Conservation (phyloP, 2,888 invertebrate genomes). For the Megamerina dolium region DNA sequence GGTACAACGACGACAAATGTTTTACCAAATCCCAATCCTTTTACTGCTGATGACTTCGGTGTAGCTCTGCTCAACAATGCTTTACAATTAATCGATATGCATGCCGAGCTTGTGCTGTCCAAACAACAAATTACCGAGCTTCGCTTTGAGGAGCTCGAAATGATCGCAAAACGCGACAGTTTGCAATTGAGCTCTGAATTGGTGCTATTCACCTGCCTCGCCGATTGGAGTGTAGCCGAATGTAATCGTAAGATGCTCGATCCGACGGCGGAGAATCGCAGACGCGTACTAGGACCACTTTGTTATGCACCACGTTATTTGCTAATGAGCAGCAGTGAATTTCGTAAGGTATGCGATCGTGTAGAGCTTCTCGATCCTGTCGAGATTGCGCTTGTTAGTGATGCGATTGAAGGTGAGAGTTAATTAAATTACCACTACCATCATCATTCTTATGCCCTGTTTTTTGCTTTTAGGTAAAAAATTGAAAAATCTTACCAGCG, state of each 20-base stretch:
- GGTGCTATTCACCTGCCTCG: conserved; percentile 45
- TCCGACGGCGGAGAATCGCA: conserved; percentile 43
- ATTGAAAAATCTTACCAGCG: conserved; percentile 42
- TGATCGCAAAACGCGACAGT: conserved; percentile 45
- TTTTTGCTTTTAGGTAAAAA: conserved; percentile 35
- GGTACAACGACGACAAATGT: conserved; percentile 15
- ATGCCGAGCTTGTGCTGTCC: conserved; percentile 43
- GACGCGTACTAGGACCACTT: conserved; percentile 45
- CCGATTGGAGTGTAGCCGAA: conserved; percentile 47
- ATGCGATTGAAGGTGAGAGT: conserved; percentile 38
- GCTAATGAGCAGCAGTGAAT: conserved; percentile 39
- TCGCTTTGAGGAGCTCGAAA: conserved; percentile 48
- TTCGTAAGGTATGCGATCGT: conserved; percentile 43
- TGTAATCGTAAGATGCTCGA: conserved; percentile 45
- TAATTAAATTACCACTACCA: background rate
- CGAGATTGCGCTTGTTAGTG: conserved; percentile 42
- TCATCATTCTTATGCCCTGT: background rate
- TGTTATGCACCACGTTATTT: conserved; percentile 46
- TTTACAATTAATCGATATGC: conserved; percentile 49
- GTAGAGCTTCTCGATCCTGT: conserved; percentile 43
- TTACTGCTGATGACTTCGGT: conserved; percentile 47
- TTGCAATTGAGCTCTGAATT: conserved; percentile 45
- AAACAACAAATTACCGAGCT: conserved; percentile 41
- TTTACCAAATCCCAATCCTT: conserved; percentile 37
- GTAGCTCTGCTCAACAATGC: conserved; percentile 46